Base-by-base conservation (phyloP, 2,888 invertebrate species). In the Meteorus cinctellus region DNA sequence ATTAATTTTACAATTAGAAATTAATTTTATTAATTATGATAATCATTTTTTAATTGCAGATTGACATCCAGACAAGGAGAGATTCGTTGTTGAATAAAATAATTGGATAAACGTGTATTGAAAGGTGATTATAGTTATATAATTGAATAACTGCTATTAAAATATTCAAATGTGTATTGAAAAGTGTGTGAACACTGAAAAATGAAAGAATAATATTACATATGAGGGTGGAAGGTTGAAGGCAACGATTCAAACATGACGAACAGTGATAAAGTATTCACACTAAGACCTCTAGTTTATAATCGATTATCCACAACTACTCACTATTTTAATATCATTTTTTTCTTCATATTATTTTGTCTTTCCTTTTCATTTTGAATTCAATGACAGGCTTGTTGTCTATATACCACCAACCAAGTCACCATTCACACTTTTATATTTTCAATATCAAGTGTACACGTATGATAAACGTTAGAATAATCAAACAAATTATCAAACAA, bases 241-340 rank as follows among this genome's bases (percentile, higher is more conserved):
- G 10, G 55, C n/a, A 55, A 55, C 16, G 4, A 48, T n/a, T 48
- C n/a, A 10, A 16, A n/a, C 4, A 48, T 34, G 34, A 31, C 16
- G 34, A 16, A 63, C 41, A 24, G 2, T 65, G 19, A 41, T 65
- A 19, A 41, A 65, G 16, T 65, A 65, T 65, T 65, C 16, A 65
- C 10, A 5, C n/a, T 10, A 65, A 65, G 65, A 63, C 34, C 31
- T 34, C 63, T 65, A 65, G 65, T 41, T 65, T n/a, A n/a, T n/a
- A 19, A 65, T 65, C 41, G 65, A 65, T 65, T 36, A 65, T 65
- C n/a, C 65, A 16, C 55, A 55, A 14, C 16, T 34, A 63, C 19
- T 14, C 27, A 34, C 31, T 63, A 16, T 31, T 63, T 29, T 31
- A 63, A 16, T 31, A n/a, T 31, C n/a, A 31, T 29, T 63, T 31